A percentile compares a stretch with the other conserved stretches of the same genome.
Conservation (phyloP, 2,113 vertebrate genomes). For the Callipepla squamata region DNA sequence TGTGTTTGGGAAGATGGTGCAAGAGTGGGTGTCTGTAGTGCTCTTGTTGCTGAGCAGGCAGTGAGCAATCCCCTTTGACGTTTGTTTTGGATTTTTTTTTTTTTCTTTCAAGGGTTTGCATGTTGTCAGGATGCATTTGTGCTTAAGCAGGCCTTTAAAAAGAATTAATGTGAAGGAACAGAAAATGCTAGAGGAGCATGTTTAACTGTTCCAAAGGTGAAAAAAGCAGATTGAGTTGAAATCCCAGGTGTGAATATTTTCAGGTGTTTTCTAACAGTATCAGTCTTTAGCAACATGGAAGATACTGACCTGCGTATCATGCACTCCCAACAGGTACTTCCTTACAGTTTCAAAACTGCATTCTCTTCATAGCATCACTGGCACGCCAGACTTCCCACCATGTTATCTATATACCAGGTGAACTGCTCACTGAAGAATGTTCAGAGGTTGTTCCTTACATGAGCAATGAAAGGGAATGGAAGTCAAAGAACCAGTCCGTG, state of each 20-base stretch:
- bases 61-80: background rate
- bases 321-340: background rate
- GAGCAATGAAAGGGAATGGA: background rate
- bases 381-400: background rate
- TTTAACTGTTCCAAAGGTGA: constrained; percentile 43
- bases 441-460: background rate
- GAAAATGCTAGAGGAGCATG: background rate
- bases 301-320: background rate
- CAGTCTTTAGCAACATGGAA: background rate
- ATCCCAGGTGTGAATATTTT: constrained; percentile 10
- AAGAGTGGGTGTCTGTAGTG: background rate
- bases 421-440: background rate
- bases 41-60: constrained; percentile 1
- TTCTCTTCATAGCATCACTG: background rate
- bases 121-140: constrained; percentile 9
- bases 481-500: background rate
- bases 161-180: background rate
- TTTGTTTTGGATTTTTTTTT: background rate
- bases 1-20: background rate
- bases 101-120: background rate
- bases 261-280: constrained; percentile 28
- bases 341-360: background rate
- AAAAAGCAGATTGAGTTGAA: constrained; percentile 41
- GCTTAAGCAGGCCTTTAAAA: background rate
- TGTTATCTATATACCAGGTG: background rate